phyloP scores from a whole-genome alignment of 2,113 vertebrate genomes.

The Elephantulus edwardii region DNA sequence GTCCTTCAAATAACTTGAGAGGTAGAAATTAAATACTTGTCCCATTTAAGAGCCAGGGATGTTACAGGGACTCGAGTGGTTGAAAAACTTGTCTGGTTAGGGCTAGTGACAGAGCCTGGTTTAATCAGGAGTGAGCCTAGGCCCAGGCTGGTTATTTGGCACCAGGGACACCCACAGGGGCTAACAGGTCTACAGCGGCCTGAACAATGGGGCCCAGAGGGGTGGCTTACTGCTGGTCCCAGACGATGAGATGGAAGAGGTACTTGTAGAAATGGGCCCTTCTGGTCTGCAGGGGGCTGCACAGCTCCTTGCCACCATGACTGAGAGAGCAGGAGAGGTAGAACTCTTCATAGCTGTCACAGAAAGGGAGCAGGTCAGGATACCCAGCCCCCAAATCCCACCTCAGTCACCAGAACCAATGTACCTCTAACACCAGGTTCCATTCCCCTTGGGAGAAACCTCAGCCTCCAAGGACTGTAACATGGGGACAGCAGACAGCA shows the following conservation, averaged over 20 bases:
- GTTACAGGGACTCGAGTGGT: background rate
- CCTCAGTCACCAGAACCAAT: background rate
- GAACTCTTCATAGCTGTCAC: constrained; percentile 95
- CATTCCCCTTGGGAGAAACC: background rate
- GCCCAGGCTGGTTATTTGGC: background rate
- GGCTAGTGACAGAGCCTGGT: background rate
- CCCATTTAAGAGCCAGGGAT: background rate
- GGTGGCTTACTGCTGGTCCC: constrained; percentile 96
- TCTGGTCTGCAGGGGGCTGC: constrained; percentile 93
- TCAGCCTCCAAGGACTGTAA: background rate
- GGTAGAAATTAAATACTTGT: background rate
- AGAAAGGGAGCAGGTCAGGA: background rate
- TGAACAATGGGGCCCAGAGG: background rate
- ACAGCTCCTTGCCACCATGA: constrained; percentile 93
- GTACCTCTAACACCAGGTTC: background rate
- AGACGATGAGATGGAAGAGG: constrained; percentile 97
- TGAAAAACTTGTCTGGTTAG: background rate
- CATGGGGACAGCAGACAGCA: no score
- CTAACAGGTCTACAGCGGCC: background rate
- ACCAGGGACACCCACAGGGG: background rate
- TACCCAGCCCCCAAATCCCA: background rate
- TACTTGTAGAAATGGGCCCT: constrained; percentile 94
- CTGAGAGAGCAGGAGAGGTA: constrained; percentile 97
- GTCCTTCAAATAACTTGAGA: background rate
- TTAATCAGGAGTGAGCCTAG: background rate